Conservation (phyloP, 2,797 vertebrate genomes). For the Percopsis omiscomaycus region DNA sequence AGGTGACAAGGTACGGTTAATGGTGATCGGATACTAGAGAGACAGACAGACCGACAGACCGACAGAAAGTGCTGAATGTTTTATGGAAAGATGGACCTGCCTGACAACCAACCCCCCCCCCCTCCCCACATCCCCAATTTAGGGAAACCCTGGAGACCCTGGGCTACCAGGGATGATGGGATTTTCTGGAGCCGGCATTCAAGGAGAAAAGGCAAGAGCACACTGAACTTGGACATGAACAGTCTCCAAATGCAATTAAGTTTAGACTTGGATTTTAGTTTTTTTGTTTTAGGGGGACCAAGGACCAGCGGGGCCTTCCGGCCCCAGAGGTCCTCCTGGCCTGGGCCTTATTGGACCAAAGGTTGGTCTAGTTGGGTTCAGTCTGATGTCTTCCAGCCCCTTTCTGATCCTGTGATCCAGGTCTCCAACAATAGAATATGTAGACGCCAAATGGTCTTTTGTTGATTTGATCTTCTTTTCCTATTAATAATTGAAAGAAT, state of each 20-base stretch:
- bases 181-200: constrained; percentile 77
- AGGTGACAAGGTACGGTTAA: constrained; percentile 82
- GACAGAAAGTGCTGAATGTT: background rate
- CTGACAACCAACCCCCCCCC: constrained; percentile 28
- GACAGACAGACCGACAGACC: background rate
- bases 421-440: too few relatives aligned
- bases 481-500: too few relatives aligned
- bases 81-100: constrained; percentile 12
- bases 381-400: too few relatives aligned
- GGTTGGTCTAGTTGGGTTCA: constrained; percentile 48
- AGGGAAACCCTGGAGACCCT: constrained; percentile 80
- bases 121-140: constrained; percentile 1
- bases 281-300: constrained; percentile 66
- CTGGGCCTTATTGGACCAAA: constrained; percentile 71
- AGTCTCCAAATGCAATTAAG: background rate
- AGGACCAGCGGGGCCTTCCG: constrained; percentile 68
- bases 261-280: background rate
- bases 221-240: background rate
- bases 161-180: constrained; percentile 80
- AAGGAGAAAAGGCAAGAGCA: constrained; percentile 80
- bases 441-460: too few relatives aligned
- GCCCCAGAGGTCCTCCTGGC: constrained; percentile 73
- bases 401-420: too few relatives aligned
- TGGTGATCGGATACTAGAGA: background rate
- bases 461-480: too few relatives aligned